phyloP scores from a whole-genome alignment of 2,113 vertebrate genomes.

The Salvator merianae region DNA sequence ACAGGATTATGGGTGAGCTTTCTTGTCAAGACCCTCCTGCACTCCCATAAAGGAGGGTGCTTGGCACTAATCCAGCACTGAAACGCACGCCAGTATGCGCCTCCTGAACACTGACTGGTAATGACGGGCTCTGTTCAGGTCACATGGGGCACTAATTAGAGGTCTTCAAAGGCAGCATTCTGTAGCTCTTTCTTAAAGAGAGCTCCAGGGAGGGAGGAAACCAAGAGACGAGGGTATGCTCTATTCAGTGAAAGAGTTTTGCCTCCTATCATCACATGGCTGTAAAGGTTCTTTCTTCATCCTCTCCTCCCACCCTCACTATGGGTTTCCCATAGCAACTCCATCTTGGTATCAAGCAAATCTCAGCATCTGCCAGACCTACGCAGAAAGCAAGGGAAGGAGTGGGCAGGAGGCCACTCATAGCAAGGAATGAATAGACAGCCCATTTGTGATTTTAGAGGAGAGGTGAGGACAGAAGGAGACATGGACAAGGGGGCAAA shows the following conservation, averaged over 20 bases:
- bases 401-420: accelerated
- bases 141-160: conserved; percentile 68
- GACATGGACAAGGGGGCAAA: neutral
- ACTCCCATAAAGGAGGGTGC: conserved; percentile 5
- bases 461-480: neutral
- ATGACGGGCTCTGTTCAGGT: conserved; percentile 70
- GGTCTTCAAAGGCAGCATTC: conserved; percentile 70
- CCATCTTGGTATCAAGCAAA: conserved; percentile 58
- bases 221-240: conserved; percentile 65
- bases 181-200: conserved; percentile 57
- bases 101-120: conserved; percentile 51
- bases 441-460: neutral
- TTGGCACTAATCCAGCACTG: conserved; percentile 46
- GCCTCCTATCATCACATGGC: conserved; percentile 48
- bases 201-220: conserved; percentile 60
- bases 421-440: neutral
- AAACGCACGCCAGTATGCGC: conserved; percentile 66
- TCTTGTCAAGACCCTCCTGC: conserved; percentile 6
- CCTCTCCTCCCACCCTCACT: neutral
- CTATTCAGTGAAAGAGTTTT: conserved; percentile 62
- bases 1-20: neutral
- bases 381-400: neutral
- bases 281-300: conserved; percentile 59
- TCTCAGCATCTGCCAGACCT: conserved; percentile 57
- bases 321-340: conserved; percentile 70